A percentile compares a stretch with the other conserved stretches of the same genome.
phyloP scores from a whole-genome alignment of 2,113 vertebrate species.

The Mormyrus lacerda region DNA sequence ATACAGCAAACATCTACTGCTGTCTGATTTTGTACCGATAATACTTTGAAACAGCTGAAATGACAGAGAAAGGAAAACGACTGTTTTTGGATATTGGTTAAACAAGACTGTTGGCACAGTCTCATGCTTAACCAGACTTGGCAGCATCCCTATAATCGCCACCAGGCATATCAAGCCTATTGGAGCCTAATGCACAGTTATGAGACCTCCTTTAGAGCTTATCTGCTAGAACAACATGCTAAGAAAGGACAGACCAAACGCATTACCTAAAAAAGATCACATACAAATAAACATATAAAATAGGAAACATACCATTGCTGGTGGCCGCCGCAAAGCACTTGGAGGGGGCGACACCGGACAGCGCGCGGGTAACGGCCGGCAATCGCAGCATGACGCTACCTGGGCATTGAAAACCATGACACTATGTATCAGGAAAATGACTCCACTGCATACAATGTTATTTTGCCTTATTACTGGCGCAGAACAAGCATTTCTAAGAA shows the following conservation, averaged over 20 bases:
- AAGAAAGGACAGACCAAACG: conserved; percentile 1
- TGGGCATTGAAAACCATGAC: conserved; percentile 16
- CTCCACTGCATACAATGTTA: neutral
- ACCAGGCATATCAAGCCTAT: conserved; percentile 17
- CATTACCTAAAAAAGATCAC: neutral
- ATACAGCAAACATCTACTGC: neutral
- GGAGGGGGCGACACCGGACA: conserved; percentile 57
- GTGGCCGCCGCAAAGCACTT: conserved; percentile 45
- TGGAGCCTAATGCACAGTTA: neutral
- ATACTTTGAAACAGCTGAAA: neutral
- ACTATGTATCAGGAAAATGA: neutral
- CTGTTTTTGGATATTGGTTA: neutral
- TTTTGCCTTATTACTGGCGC: neutral
- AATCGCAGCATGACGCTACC: conserved; percentile 75
- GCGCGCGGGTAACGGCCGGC: conserved; percentile 57
- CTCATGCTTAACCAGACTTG: conserved; percentile 15
- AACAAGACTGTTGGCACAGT: neutral
- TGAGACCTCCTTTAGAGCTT: neutral
- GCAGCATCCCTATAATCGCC: conserved; percentile 45
- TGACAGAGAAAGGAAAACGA: neutral
- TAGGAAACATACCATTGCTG: conserved; percentile 61
- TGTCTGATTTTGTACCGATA: neutral
- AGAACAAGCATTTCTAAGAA: neutral
- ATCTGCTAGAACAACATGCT: neutral
- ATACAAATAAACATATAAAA: neutral